Conservation (phyloP, 2,113 vertebrate genomes). For the Pampusana beccarii region DNA sequence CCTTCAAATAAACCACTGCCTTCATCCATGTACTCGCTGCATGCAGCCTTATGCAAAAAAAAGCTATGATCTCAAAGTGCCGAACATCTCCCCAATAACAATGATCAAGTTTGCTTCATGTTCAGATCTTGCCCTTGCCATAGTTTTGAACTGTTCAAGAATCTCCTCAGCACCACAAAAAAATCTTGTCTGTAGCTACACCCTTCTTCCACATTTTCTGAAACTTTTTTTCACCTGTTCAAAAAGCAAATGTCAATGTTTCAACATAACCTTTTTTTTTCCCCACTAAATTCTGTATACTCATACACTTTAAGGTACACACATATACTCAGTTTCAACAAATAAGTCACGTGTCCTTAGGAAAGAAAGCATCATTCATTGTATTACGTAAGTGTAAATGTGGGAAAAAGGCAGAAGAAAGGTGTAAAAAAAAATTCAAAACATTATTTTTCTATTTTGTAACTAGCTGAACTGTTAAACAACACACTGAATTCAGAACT, state of each 20-base stretch:
- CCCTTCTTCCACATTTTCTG: background rate
- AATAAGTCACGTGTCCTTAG: background rate
- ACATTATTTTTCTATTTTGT: background rate
- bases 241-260: background rate
- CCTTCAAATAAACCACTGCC: background rate
- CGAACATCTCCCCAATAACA: background rate
- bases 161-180: accelerated
- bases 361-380: background rate
- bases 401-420: background rate
- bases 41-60: background rate
- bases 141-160: background rate
- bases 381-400: background rate
- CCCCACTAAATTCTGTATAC: background rate
- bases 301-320: background rate
- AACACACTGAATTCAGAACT: background rate
- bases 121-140: background rate
- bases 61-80: background rate
- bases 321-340: background rate
- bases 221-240: background rate
- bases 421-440: background rate
- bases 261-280: background rate
- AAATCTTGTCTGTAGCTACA: background rate
- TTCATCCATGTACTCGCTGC: background rate
- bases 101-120: background rate
- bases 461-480: background rate